Evolutionary conservation across 2,888 invertebrate genomes (phyloP).

Genomic region (Chaetoderma sp.): DNA sequence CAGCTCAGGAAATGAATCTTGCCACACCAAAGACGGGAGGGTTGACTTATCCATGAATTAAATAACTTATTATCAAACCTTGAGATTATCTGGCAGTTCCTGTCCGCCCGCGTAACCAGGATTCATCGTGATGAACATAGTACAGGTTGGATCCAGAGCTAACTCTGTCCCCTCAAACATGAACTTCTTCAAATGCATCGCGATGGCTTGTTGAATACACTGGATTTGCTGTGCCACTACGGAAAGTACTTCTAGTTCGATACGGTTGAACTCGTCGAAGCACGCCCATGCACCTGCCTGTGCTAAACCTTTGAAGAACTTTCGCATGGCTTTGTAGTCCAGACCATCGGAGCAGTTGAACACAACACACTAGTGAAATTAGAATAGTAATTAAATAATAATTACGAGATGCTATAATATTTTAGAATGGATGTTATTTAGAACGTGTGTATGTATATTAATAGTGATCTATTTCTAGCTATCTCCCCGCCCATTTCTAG

Average conservation of each 20-base stretch:
- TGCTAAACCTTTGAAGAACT: constrained; percentile 92
- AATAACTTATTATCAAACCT: constrained; percentile 32
- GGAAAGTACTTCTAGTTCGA: constrained; percentile 90
- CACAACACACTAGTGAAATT: constrained; percentile 82
- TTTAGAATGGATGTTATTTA: too few relatives aligned
- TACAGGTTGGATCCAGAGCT: constrained; percentile 68
- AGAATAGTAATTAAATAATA: too few relatives aligned
- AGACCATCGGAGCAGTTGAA: constrained; percentile 96
- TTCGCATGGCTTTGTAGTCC: constrained; percentile 93
- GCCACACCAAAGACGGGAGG: too few relatives aligned
- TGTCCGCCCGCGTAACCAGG: constrained; percentile 71
- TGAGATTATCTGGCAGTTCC: constrained; percentile 70
- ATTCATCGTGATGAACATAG: constrained; percentile 71
- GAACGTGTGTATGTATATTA: too few relatives aligned
- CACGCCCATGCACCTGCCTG: constrained; percentile 92
- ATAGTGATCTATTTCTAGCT: too few relatives aligned
- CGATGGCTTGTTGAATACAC: constrained; percentile 89
- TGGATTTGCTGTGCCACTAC: constrained; percentile 95
- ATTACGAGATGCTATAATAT: too few relatives aligned
- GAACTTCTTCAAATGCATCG: constrained; percentile 83
- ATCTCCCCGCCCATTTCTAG: too few relatives aligned
- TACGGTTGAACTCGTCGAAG: constrained; percentile 95
- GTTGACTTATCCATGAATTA: too few relatives aligned
- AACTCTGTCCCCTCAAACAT: constrained; percentile 74
- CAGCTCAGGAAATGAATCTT: too few relatives aligned